Percentiles rank a stretch among this genome's conserved stretches.
Evolutionary conservation across 1,140 invertebrate genomes (phyloP).

Genomic region (Pogonomyrmex californicus): DNA sequence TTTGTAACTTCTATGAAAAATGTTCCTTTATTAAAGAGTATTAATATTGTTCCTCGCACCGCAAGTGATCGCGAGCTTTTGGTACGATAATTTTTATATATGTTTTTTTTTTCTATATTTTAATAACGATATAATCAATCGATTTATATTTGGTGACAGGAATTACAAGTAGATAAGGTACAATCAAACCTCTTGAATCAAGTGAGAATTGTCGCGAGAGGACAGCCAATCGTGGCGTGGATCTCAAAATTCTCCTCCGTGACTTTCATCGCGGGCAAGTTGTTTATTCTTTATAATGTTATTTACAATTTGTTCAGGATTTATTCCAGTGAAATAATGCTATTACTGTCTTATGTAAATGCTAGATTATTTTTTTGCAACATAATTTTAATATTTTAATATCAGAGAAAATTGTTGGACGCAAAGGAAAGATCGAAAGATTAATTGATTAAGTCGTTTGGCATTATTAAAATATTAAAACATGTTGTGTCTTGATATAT

Average conservation of each 20-base stretch:
- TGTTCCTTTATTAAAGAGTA: slow-evolving; percentile 74
- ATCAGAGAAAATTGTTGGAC: neutral
- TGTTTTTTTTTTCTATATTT: no score
- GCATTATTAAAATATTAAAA: neutral
- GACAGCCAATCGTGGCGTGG: slow-evolving; percentile 83
- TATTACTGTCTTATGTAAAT: neutral
- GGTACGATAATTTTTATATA: slow-evolving; percentile 72
- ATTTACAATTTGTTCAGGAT: neutral
- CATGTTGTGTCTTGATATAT: neutral
- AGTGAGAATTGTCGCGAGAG: slow-evolving; percentile 79
- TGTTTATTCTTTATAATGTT: neutral
- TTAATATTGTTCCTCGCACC: slow-evolving; percentile 83
- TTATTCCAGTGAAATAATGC: neutral
- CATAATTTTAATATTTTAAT: neutral
- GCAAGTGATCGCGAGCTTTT: slow-evolving; percentile 88
- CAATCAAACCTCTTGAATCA: slow-evolving; percentile 81
- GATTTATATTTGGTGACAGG: slow-evolving; percentile 67
- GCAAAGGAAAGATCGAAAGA: neutral
- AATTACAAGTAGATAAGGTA: slow-evolving; percentile 81
- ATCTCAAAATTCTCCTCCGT: slow-evolving; percentile 82
- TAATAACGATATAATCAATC: neutral
- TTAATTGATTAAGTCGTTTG: neutral
- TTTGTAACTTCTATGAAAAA: slow-evolving; percentile 74
- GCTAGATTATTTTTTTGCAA: neutral
- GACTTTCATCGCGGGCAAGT: slow-evolving; percentile 81